phyloP scores from a whole-genome alignment of 1,140 invertebrate species.

The Drosophila lini region DNA sequence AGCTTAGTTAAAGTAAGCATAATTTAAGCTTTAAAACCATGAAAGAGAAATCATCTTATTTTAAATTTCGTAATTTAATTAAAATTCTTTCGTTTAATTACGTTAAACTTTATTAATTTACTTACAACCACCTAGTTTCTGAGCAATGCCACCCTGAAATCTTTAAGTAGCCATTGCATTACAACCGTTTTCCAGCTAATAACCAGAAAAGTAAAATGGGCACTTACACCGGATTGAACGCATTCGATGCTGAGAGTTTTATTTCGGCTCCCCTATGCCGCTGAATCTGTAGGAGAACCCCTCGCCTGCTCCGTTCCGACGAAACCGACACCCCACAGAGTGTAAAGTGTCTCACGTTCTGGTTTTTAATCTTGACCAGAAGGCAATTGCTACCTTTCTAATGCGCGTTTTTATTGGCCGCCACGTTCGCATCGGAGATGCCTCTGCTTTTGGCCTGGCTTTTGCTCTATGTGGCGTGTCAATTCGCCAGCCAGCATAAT shows the following conservation, averaged over 20 bases:
- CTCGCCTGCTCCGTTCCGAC: background rate
- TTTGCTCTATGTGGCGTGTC: constrained; percentile 52
- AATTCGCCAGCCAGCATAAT: constrained; percentile 70
- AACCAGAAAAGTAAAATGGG: constrained; percentile 1
- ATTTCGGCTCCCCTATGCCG: constrained; percentile 12
- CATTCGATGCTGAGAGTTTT: constrained; percentile 1
- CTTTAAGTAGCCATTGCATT: constrained; percentile 1
- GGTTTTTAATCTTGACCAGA: constrained; percentile 75
- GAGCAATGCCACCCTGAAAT: background rate
- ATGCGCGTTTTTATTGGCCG: constrained; percentile 77
- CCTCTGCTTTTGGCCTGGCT: constrained; percentile 34
- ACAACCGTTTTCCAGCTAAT: constrained; percentile 14
- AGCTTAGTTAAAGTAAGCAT: background rate
- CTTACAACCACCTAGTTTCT: background rate
- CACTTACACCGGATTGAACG: constrained; percentile 22
- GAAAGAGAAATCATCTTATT: background rate
- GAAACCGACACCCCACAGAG: constrained; percentile 31
- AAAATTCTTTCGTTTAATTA: background rate
- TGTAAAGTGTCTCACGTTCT: constrained; percentile 78
- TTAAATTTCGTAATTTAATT: background rate
- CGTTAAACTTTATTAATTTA: background rate
- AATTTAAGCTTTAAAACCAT: background rate
- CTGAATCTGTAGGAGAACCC: background rate
- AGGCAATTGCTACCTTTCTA: constrained; percentile 79
- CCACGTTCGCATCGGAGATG: constrained; percentile 51